A percentile compares a stretch with the other conserved stretches of the same genome.
These are phyloP conservation scores for Sphenodon punctatus DNA, from an alignment of 2,797 vertebrate genomes.

Conservation along the genomic window DNA sequence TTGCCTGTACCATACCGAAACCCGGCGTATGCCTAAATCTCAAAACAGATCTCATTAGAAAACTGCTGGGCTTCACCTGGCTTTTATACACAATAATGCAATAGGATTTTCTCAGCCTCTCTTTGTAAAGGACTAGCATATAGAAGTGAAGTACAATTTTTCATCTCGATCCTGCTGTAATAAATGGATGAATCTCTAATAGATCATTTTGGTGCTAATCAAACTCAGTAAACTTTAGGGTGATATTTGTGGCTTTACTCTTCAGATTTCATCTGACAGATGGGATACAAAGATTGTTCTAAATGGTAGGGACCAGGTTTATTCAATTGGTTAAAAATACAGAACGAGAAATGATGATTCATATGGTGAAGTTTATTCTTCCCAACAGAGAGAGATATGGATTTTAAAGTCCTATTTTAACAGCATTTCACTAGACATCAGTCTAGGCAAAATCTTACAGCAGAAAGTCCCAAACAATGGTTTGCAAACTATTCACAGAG, in stretches of 20 bases:
- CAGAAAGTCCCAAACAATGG: no score
- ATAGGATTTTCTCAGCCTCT: background rate
- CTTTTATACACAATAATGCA: background rate
- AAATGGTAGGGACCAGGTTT: background rate
- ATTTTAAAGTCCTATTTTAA: background rate
- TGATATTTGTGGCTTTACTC: background rate
- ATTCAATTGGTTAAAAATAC: rapidly evolving
- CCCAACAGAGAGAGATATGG: background rate
- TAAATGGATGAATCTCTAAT: constrained; percentile 38
- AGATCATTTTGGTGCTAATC: constrained; percentile 33
- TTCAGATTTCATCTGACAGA: background rate
- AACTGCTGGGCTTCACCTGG: background rate
- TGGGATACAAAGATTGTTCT: background rate
- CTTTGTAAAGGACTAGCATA: background rate
- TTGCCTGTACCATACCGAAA: rapidly evolving
- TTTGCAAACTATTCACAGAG: no score
- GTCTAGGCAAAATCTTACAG: background rate
- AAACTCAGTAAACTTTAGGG: background rate
- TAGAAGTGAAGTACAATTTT: no score
- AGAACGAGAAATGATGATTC: background rate
- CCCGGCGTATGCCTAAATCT: background rate
- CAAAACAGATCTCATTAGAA: background rate
- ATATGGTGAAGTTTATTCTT: no score
- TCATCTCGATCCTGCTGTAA: constrained; percentile 2
- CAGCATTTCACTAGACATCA: background rate